Evolutionary conservation across 2,797 vertebrate genomes (phyloP), one percentile per base, ranked within the genome.

Genomic region (Protonibea diacanthus): DNA sequence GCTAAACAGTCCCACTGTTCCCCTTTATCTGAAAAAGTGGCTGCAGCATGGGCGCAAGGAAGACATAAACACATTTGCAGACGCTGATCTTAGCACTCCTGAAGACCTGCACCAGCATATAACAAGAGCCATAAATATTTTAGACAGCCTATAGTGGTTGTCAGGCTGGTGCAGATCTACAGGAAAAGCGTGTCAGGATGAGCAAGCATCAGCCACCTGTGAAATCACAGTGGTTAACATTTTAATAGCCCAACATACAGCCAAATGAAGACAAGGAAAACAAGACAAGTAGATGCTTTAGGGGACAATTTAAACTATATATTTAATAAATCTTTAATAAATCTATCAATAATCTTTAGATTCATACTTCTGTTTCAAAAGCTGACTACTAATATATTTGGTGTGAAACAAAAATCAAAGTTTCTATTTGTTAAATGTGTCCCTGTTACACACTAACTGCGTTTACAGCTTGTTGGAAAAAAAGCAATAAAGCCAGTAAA

Each of bases 81-180:
- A 76, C 0, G 2, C 20, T 71, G 78, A 85, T 74, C 45, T 75
- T 44, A 70, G 63, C 40, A 40, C 40, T 87, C 77, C 57, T 82
- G 63, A 70, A 87, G 86, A 84, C 66, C 82, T 71, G 79, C 86
- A 84, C 83, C 66, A 86, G 68, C 52, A 63, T 68, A 87, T 69
- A 9, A 64, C 48, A 52, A 59, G 33, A 76, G 74, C 29, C 45
- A 40, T 51, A 77, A 11, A 64, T 62, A 58, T 23, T 73, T 55
- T 4, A 70, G 25, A 49, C 33, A 33, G 59, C 42, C 53, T 76
- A 3, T 5, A 63, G 44, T 44, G 52, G 55, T 40, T 70, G 59
- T 65, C 53, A 52, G 61, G 60, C 74, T 79, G 86, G 82, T 84
- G 76, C 57, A 91, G 88, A 51, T 86, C 73, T 74, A 52, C 20